Evolutionary conservation across 2,797 vertebrate species (phyloP).

Genomic region (Eospalax fontanierii): DNA sequence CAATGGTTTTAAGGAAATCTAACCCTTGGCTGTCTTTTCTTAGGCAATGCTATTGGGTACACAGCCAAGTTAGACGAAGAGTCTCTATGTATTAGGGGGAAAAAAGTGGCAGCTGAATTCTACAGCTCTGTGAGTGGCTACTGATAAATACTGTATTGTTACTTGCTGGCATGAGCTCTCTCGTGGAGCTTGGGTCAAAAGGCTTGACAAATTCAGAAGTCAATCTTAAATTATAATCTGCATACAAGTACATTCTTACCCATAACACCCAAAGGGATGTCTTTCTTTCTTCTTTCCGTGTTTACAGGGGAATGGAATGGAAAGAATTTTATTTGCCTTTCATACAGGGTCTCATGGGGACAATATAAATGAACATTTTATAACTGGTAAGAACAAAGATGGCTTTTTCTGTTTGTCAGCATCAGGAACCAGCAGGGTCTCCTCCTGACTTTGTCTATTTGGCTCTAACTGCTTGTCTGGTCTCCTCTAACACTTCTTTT

Average conservation of each 20-base stretch:
- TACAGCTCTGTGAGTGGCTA: constrained; percentile 75
- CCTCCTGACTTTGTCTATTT: not conserved
- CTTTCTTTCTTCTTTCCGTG: not conserved
- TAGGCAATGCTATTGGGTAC: constrained; percentile 56
- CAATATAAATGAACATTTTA: not conserved
- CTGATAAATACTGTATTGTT: constrained; percentile 79
- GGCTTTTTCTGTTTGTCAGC: not conserved
- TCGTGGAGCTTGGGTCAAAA: constrained; percentile 70
- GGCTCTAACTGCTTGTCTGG: not conserved
- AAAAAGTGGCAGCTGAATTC: constrained; percentile 68
- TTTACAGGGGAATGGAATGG: not conserved
- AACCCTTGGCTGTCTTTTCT: constrained; percentile 75
- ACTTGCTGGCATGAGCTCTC: constrained; percentile 62
- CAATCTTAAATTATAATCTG: constrained; percentile 71
- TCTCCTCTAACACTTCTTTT: not conserved
- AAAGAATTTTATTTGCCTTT: constrained; percentile 31
- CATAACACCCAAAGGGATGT: constrained; percentile 44
- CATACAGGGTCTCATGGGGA: not conserved
- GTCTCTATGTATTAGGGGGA: not conserved
- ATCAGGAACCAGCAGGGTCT: not conserved
- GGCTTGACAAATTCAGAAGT: constrained; percentile 73
- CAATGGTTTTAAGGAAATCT: constrained; percentile 73
- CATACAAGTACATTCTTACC: constrained; percentile 32
- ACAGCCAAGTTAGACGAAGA: constrained; percentile 67
- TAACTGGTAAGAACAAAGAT: constrained; percentile 2